Base-by-base conservation (phyloP, 1,140 invertebrate genomes). In the Helicoverpa armigera region DNA sequence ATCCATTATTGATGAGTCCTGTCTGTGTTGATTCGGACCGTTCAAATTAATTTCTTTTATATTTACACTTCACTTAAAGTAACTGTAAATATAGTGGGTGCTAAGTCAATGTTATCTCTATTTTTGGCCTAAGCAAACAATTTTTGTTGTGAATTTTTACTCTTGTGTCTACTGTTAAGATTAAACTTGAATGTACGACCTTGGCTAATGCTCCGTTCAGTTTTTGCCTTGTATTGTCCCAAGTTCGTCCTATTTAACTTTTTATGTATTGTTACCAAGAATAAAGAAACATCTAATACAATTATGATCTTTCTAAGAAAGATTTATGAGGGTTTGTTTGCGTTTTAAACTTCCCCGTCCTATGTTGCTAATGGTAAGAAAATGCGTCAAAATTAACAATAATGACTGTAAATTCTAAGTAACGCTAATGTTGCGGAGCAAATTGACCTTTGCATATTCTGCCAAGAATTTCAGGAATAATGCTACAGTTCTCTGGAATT, bases 151-250 rank as follows among this genome's bases (percentile, higher is more conserved):
- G 35, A 54, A n/a, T 54, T 54, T 54, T 13, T 13, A 54, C 18
- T 58, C 11, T 35, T 29, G 13, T 31, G 16, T 53, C 69, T 54
- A 31, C 54, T 72, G 50, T 72, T 72, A 3, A 53, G 11, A 31
- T 72, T 54, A 2, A 72, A 72, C 69, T 72, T 72, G 67, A 70
- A 70, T 72, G 23, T 9, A 29, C 50, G 51, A 53, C 69, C 51
- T 72, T 72, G 29, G 14, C 12, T 72, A 54, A 72, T 72, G 50
- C 12, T 72, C n/a, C 67, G 48, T 53, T 53, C 51, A 12, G 18
- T 54, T 72, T 54, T 53, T 72, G 50, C 23, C 12, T 53, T 53
- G 18, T 54, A 14, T 72, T 72, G 23, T 54, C 69, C 69, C 12
- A 72, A 72, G 31, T 72, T 31, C 13, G 50, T 72, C 69, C n/a